Percentiles rank a stretch among this genome's conserved stretches.
Conservation (phyloP, 1,140 invertebrate genomes). For the Centruroides vittatus region DNA sequence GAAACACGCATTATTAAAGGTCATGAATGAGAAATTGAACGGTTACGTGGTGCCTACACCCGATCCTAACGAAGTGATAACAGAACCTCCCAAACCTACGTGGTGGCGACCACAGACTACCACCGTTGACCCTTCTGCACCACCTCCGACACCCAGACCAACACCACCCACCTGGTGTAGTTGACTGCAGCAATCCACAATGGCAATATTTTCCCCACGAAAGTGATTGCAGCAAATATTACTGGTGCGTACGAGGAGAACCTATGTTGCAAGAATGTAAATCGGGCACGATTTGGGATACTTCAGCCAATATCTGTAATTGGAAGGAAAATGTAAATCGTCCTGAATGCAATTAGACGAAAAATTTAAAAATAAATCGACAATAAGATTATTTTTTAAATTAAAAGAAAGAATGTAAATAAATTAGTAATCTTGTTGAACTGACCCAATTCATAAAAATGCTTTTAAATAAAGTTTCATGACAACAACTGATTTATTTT, state of each 20-base stretch:
- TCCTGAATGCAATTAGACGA: too few species aligned
- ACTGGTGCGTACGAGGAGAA: constrained; percentile 24
- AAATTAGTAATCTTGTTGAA: too few species aligned
- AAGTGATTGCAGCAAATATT: constrained; percentile 22
- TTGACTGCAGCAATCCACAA: background rate
- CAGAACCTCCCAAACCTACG: constrained; percentile 11
- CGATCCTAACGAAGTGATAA: constrained; percentile 10
- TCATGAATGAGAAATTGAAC: constrained; percentile 58
- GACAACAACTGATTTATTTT: too few species aligned
- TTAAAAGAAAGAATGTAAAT: too few species aligned
- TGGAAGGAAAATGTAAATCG: constrained; percentile 5
- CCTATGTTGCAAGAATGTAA: constrained; percentile 21
- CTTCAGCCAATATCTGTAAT: constrained; percentile 13
- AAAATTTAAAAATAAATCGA: too few species aligned
- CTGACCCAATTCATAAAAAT: too few species aligned
- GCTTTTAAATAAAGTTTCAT: too few species aligned
- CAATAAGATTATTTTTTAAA: too few species aligned
- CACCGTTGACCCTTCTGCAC: background rate
- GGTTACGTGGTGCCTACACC: constrained; percentile 50
- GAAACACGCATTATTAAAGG: constrained; percentile 27
- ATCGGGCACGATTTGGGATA: constrained; percentile 20
- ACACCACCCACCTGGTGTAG: constrained; percentile 7
- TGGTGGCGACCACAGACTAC: constrained; percentile 10
- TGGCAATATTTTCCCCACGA: constrained; percentile 8
- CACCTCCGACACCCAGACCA: constrained; percentile 5